Conservation (phyloP, 1,140 invertebrate genomes). For the Monochamus saltuarius region DNA sequence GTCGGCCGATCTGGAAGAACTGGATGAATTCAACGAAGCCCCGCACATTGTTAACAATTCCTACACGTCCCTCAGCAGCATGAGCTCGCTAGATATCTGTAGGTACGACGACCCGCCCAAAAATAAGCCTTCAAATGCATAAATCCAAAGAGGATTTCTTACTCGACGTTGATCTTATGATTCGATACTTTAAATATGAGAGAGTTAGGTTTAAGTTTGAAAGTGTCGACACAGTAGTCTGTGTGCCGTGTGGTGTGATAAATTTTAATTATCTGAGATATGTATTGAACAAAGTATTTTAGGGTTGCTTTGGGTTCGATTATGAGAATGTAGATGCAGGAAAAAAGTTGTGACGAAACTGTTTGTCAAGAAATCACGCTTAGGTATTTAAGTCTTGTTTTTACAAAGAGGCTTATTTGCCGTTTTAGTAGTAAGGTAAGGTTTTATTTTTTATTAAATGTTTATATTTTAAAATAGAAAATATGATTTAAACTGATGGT, state of each 20-base stretch:
- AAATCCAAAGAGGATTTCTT: constrained; percentile 10
- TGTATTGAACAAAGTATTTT: background rate
- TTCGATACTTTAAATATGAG: constrained; percentile 12
- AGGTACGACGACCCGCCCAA: constrained; percentile 45
- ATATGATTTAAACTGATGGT: no score
- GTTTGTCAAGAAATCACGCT: no score
- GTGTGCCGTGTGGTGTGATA: background rate
- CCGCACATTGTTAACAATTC: constrained; percentile 77
- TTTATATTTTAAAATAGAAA: no score
- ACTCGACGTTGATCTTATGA: constrained; percentile 1
- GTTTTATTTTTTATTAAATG: no score
- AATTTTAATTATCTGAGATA: background rate
- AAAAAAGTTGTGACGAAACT: no score
- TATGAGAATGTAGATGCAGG: no score
- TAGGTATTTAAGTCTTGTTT: no score
- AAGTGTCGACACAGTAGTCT: background rate
- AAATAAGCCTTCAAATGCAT: constrained; percentile 39
- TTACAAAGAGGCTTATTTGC: no score
- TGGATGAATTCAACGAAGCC: constrained; percentile 92
- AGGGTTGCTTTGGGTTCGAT: no score
- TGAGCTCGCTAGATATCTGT: constrained; percentile 46
- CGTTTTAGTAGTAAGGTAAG: no score
- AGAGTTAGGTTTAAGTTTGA: constrained; percentile 1
- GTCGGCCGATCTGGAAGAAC: constrained; percentile 73
- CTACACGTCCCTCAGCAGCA: constrained; percentile 44